Evolutionary conservation across 2,888 invertebrate species (phyloP), one percentile per base, ranked within the genome.

Genomic region (Adelphocoris suturalis): DNA sequence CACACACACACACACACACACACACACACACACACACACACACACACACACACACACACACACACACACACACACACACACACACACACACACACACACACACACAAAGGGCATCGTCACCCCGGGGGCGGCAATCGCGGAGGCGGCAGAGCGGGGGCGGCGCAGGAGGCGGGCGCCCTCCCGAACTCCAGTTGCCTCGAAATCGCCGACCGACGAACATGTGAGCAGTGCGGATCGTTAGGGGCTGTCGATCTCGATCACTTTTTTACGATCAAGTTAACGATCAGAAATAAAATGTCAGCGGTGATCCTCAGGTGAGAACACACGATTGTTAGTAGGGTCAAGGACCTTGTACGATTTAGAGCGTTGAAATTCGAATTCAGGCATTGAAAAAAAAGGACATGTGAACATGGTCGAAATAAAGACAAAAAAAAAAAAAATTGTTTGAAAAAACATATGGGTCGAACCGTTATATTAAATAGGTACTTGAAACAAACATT

Each of bases 221-320:
- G 86, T 86, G 86, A 86, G 61, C 75, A 75, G 86, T 75, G 86
- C 86, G 85, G 27, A 37, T 37, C 85, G 61, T 37, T n/a, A 78
- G 16, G 46, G 57, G 19, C 57, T 37, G 85, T 47, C 68, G 85
- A 85, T 85, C 85, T 86, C 75, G 86, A 75, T 23, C 68, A 68
- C 68, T 3, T 27, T 23, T n/a, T 57, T 7, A 61, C 19, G 68
- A 68, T 68, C 68, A 68, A 68, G 68, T 23, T 68, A 23, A 68
- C 68, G 68, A 68, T 68, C 68, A 19, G 23, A 68, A 68, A 68
- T 68, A 68, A 68, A 68, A 68, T 68, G 75, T 55, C 86, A 19
- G 19, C 86, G 13, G 75, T 47, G 46, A n/a, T 68, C 27, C 75
- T 13, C 68, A 86, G 86, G 86, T 86, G 75, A 86, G 86, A 75